Evolutionary conservation across 2,113 vertebrate species (phyloP).

Genomic region (Nesogale talazaci): DNA sequence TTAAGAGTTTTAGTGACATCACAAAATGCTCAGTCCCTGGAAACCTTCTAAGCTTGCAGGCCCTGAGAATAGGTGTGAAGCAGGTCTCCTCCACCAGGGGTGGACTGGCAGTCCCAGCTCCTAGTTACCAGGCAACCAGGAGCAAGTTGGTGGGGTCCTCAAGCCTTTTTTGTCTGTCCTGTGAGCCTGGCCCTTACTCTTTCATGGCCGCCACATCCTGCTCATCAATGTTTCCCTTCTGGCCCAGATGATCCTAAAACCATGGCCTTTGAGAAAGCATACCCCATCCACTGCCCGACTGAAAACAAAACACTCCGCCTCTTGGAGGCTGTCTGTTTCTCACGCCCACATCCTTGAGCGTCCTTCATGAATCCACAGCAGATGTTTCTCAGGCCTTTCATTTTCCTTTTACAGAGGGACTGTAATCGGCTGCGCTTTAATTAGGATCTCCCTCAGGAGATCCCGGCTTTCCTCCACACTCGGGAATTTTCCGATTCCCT

Average conservation of each 20-base stretch:
- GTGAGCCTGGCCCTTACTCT: background rate
- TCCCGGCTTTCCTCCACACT: constrained; percentile 50
- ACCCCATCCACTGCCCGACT: background rate
- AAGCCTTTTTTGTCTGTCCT: background rate
- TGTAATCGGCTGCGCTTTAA: constrained; percentile 53
- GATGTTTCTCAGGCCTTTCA: constrained; percentile 68
- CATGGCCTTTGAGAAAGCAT: fast-evolving
- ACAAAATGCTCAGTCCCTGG: background rate
- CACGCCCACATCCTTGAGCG: constrained; percentile 50
- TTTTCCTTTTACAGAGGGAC: constrained; percentile 67
- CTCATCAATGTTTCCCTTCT: background rate
- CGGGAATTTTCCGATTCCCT: background rate
- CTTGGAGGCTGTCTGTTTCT: background rate
- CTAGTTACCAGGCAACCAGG: constrained; percentile 6
- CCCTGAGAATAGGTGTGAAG: background rate
- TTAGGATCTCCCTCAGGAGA: constrained; percentile 70
- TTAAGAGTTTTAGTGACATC: too few species aligned
- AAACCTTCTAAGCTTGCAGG: background rate
- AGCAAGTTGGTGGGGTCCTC: background rate
- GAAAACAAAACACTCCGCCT: background rate
- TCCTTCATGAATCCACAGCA: constrained; percentile 61
- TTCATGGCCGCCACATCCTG: background rate
- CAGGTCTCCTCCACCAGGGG: too few species aligned
- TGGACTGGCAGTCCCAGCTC: fast-evolving
- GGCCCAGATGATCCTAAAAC: background rate